These are phyloP conservation scores for Tiliacea aurago DNA, from an alignment of 2,888 invertebrate genomes.

Conservation along the genomic window DNA sequence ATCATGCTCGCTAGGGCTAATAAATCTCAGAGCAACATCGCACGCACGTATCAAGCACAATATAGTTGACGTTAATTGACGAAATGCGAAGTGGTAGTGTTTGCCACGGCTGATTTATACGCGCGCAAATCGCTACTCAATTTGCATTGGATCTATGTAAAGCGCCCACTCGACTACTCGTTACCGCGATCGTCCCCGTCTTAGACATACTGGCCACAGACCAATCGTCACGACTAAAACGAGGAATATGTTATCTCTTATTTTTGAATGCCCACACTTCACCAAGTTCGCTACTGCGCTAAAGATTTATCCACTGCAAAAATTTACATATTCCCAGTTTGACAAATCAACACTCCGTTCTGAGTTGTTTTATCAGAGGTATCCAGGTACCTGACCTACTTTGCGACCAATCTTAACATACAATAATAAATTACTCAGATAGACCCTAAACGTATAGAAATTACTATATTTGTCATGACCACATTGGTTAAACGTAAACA, in stretches of 20 bases:
- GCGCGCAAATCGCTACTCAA: conserved; percentile 82
- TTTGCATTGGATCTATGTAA: conserved; percentile 87
- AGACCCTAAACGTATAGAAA: conserved; percentile 59
- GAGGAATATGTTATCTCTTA: conserved; percentile 73
- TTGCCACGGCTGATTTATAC: conserved; percentile 79
- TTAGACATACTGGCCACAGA: conserved; percentile 71
- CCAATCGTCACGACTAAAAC: conserved; percentile 80
- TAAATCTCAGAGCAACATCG: conserved; percentile 68
- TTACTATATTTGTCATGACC: conserved; percentile 68
- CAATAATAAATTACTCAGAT: conserved; percentile 66
- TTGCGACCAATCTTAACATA: conserved; percentile 56
- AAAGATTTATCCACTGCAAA: conserved; percentile 51
- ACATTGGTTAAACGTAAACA: conserved; percentile 72
- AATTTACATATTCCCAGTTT: conserved; percentile 48
- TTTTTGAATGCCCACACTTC: conserved; percentile 65
- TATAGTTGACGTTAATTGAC: conserved; percentile 84
- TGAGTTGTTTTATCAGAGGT: conserved; percentile 29
- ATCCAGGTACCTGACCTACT: conserved; percentile 39
- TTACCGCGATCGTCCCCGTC: conserved; percentile 76
- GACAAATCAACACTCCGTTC: conserved; percentile 30
- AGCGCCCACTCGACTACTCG: conserved; percentile 82
- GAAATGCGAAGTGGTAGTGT: conserved; percentile 77
- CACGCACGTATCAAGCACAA: conserved; percentile 74
- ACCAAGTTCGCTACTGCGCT: conserved; percentile 30
- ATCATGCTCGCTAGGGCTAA: conserved; percentile 18